phyloP scores from a whole-genome alignment of 2,797 vertebrate genomes.

The Hippoglossus hippoglossus region DNA sequence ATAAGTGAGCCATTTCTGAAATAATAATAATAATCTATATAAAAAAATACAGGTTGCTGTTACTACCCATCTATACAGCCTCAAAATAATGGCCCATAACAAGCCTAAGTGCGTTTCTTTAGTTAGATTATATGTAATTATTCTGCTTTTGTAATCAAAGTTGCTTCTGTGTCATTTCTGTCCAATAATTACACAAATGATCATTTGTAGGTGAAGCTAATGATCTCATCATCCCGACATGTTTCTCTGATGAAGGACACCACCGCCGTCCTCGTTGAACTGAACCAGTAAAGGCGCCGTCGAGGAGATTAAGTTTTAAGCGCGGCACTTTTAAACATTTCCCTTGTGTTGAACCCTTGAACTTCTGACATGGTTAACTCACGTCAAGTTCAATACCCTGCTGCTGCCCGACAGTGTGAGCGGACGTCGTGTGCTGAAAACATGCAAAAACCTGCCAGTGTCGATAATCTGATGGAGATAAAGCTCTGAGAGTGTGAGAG shows the following conservation, averaged over 20 bases:
- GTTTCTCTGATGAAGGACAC: neutral
- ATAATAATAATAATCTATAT: neutral
- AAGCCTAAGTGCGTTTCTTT: neutral
- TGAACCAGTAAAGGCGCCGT: neutral
- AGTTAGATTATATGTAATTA: too few relatives aligned
- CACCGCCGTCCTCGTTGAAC: neutral
- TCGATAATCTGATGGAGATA: neutral
- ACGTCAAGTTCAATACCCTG: neutral
- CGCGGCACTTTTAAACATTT: neutral
- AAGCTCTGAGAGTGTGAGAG: neutral
- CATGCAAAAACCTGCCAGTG: slow-evolving; percentile 27
- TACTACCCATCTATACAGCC: slow-evolving; percentile 3
- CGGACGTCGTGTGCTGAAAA: slow-evolving; percentile 3
- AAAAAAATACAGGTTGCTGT: neutral
- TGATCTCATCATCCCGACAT: neutral
- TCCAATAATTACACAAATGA: neutral
- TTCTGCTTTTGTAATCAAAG: neutral
- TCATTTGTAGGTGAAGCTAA: neutral
- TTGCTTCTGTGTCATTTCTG: neutral
- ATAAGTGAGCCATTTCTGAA: neutral
- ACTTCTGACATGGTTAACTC: slow-evolving; percentile 4
- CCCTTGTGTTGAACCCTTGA: neutral
- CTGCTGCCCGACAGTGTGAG: neutral
- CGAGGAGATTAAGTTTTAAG: neutral
- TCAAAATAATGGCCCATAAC: neutral